A percentile compares a stretch with the other conserved stretches of the same genome.
Conservation (phyloP, 2,888 invertebrate genomes). For the Drosophila eohydei region DNA sequence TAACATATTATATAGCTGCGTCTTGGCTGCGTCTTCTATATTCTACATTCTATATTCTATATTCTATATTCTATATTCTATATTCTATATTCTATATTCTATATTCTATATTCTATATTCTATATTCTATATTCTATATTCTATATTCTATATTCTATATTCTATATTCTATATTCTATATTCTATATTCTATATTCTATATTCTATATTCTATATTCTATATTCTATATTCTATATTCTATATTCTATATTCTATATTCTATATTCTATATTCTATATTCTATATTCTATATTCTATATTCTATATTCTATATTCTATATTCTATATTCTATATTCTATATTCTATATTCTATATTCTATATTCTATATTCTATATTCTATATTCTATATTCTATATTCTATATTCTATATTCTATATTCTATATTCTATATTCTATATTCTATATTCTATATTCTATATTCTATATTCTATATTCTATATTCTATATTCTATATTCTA, state of each 20-base stretch:
- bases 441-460: background rate
- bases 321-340: slow-evolving; percentile 2
- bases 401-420: background rate
- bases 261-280: slow-evolving; percentile 1
- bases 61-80: slow-evolving; percentile 2
- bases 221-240: background rate
- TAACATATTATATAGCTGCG: background rate
- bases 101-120: background rate
- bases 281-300: background rate
- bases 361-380: slow-evolving; percentile 2
- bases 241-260: background rate
- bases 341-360: slow-evolving; percentile 1
- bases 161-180: slow-evolving; percentile 1
- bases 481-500: slow-evolving; percentile 1
- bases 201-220: slow-evolving; percentile 1
- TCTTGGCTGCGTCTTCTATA: background rate
- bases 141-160: background rate
- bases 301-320: slow-evolving; percentile 1
- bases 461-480: background rate
- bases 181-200: background rate
- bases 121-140: slow-evolving; percentile 1
- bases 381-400: background rate
- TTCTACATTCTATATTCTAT: background rate
- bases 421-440: slow-evolving; percentile 1
- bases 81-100: background rate